phyloP scores from a whole-genome alignment of 1,140 invertebrate species.

The Eumaeus atala region DNA sequence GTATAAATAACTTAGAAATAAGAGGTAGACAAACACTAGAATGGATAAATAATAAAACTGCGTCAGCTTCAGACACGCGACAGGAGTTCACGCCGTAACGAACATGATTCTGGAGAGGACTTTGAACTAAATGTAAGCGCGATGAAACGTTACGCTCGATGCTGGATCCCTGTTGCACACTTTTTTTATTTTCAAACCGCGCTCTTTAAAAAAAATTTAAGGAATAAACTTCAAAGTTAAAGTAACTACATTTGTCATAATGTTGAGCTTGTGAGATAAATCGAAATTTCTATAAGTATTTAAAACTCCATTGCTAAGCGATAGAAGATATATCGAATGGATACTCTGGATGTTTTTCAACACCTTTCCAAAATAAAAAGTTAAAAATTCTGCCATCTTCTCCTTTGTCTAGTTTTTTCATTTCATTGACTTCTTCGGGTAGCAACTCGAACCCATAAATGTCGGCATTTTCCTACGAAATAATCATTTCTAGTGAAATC shows the following conservation, averaged over 20 bases:
- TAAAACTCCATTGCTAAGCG: neutral
- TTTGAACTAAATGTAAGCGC: too few species aligned
- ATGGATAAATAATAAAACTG: slow-evolving; percentile 9
- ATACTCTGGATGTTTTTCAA: slow-evolving; percentile 79
- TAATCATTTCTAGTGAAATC: too few species aligned
- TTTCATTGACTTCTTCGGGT: slow-evolving; percentile 70
- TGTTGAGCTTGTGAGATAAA: too few species aligned
- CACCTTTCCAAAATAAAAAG: slow-evolving; percentile 76
- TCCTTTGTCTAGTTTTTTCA: slow-evolving; percentile 78
- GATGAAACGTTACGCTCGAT: too few species aligned
- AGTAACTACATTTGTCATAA: too few species aligned
- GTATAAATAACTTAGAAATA: neutral
- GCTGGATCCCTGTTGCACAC: too few species aligned
- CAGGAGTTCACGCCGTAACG: too few species aligned
- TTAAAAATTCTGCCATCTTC: slow-evolving; percentile 80
- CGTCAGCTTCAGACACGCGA: too few species aligned
- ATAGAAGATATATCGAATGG: slow-evolving; percentile 53
- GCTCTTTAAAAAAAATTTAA: too few species aligned
- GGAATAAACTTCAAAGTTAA: too few species aligned
- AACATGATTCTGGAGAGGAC: too few species aligned
- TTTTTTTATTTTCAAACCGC: too few species aligned
- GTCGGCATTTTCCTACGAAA: slow-evolving; percentile 73
- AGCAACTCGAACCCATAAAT: slow-evolving; percentile 79
- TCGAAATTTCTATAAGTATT: neutral
- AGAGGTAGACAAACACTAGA: neutral